Evolutionary conservation across 2,797 vertebrate species (phyloP).

Genomic region (Mormyrops boulengeri): DNA sequence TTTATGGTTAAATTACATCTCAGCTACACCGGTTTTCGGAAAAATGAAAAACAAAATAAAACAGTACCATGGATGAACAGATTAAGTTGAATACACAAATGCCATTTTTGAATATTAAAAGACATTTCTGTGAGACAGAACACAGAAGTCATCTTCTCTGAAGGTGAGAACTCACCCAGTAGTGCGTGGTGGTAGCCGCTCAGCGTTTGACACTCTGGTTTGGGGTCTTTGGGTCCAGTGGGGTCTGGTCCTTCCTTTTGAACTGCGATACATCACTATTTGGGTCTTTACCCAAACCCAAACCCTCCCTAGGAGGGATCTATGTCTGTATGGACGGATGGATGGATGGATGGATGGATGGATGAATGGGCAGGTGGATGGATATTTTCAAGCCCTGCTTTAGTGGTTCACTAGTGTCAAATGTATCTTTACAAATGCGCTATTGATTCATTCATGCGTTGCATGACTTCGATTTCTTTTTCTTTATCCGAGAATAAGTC

Average conservation of each 20-base stretch:
- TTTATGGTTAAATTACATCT: background rate
- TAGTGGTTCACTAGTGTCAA: background rate
- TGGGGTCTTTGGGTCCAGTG: background rate
- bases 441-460: too few relatives aligned
- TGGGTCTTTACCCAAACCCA: background rate
- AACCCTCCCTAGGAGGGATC: background rate
- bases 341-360: background rate
- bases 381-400: background rate
- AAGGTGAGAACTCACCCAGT: constrained; percentile 20
- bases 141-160: background rate
- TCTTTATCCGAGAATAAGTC: background rate
- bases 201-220: background rate
- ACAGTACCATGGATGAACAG: background rate
- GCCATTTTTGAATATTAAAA: constrained; percentile 2
- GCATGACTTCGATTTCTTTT: background rate
- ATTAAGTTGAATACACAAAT: background rate
- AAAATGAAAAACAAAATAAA: background rate
- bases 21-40: background rate
- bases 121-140: constrained; percentile 19
- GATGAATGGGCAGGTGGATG: background rate
- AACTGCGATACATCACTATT: background rate
- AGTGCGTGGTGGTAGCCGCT: background rate
- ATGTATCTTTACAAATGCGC: background rate
- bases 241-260: background rate
- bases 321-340: background rate